These are phyloP conservation scores for Pegoplata infirma DNA, from an alignment of 2,888 invertebrate species.

Conservation along the genomic window DNA sequence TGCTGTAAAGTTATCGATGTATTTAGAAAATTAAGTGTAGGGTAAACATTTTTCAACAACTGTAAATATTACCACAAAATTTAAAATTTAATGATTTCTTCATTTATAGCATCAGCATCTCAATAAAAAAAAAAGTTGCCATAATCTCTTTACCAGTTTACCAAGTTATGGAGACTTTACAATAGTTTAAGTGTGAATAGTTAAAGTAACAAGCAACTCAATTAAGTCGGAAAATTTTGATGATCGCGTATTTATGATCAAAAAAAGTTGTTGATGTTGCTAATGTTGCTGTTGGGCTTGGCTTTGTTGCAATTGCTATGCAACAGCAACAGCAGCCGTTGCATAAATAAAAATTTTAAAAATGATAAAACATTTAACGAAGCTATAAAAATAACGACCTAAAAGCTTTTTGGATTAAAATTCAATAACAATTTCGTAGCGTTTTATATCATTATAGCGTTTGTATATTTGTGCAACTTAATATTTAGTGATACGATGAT, in stretches of 20 bases:
- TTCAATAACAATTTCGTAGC: slow-evolving; percentile 41
- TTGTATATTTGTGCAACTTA: too few species aligned
- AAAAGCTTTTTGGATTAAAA: slow-evolving; percentile 55
- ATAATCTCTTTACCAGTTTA: slow-evolving; percentile 1
- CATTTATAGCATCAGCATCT: slow-evolving; percentile 3
- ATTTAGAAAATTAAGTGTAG: too few species aligned
- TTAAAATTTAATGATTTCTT: slow-evolving; percentile 26
- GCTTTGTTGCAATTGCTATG: neutral
- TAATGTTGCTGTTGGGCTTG: neutral
- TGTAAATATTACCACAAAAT: slow-evolving; percentile 18
- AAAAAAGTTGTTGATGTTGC: neutral
- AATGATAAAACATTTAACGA: slow-evolving; percentile 58
- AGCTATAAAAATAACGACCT: slow-evolving; percentile 57
- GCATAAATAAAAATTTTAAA: slow-evolving; percentile 43
- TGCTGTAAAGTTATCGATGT: too few species aligned
- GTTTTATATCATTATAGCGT: slow-evolving; percentile 26
- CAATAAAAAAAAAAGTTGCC: slow-evolving; percentile 7
- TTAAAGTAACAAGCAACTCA: slow-evolving; percentile 27
- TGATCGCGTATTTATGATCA: neutral
- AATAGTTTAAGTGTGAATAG: slow-evolving; percentile 29
- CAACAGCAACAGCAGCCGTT: slow-evolving; percentile 36
- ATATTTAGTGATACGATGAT: slow-evolving; percentile 16
- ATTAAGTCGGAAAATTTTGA: slow-evolving; percentile 41
- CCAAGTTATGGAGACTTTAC: slow-evolving; percentile 1
- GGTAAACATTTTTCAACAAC: too few species aligned